Conservation (phyloP, 1,140 invertebrate genomes). For the Trissolcus basalis region DNA sequence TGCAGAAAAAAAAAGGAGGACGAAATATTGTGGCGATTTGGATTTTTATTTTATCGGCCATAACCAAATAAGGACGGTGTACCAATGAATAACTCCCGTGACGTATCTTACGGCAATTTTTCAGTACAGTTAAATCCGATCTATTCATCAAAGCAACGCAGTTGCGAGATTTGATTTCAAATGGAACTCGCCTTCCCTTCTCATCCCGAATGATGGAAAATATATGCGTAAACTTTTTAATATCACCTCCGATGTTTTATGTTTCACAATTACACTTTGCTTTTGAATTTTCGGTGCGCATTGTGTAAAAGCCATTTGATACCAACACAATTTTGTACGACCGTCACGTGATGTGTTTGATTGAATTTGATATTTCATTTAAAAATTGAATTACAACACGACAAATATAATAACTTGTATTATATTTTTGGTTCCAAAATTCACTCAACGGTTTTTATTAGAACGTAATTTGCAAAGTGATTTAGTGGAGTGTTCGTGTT, state of each 20-base stretch:
- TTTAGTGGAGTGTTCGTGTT: neutral
- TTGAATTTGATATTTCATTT: neutral
- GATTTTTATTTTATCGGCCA: slow-evolving; percentile 16
- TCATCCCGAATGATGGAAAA: no score
- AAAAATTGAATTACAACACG: neutral
- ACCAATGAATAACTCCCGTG: slow-evolving; percentile 38
- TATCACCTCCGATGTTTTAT: slow-evolving; percentile 12
- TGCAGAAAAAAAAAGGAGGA: no score
- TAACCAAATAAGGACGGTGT: slow-evolving; percentile 34
- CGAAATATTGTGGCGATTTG: no score
- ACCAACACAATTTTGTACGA: no score
- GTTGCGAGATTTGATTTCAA: slow-evolving; percentile 29
- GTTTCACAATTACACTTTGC: slow-evolving; percentile 2
- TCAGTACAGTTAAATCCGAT: slow-evolving; percentile 23
- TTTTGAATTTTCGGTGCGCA: neutral
- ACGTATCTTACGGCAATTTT: slow-evolving; percentile 46
- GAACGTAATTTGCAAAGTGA: neutral
- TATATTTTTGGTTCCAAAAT: no score
- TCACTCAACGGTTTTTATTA: neutral
- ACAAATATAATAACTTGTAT: no score
- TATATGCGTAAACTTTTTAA: slow-evolving; percentile 10
- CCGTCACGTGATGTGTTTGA: no score
- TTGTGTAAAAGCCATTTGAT: no score
- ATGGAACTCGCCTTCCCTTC: slow-evolving; percentile 7
- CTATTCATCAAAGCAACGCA: slow-evolving; percentile 41